Conservation (phyloP, 2,113 vertebrate species). For the Lethenteron camtschaticum region DNA sequence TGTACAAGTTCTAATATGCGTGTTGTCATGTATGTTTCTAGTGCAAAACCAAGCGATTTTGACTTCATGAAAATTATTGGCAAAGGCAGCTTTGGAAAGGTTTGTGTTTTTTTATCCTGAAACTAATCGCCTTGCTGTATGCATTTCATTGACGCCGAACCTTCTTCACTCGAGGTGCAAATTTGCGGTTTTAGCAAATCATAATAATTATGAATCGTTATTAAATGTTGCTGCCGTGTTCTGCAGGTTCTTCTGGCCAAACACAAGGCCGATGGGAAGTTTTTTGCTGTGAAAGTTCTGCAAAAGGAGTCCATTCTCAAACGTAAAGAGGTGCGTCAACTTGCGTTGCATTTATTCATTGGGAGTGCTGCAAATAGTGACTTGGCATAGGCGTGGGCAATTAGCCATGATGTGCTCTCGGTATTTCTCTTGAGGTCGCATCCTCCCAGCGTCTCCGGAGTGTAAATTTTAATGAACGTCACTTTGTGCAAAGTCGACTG, state of each 20-base stretch:
- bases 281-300: constrained; percentile 42
- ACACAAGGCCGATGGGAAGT: constrained; percentile 30
- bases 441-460: too few relatives aligned
- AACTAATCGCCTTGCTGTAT: neutral
- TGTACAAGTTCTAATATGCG: neutral
- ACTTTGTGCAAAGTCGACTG: too few relatives aligned
- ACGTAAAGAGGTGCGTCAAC: constrained; percentile 34
- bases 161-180: neutral
- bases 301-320: constrained; percentile 45
- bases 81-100: constrained; percentile 45
- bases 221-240: neutral
- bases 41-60: constrained; percentile 36
- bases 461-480: too few relatives aligned
- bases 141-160: neutral
- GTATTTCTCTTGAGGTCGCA: neutral
- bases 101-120: constrained; percentile 12
- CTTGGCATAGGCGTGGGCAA: neutral
- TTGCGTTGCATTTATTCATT: neutral
- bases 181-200: neutral
- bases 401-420: neutral
- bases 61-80: constrained; percentile 43
- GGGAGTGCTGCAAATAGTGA: neutral
- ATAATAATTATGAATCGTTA: neutral
- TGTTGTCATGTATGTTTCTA: constrained; percentile 11
- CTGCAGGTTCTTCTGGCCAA: constrained; percentile 32